Conservation (phyloP, 1,140 invertebrate genomes). For the Gyrodactylus salaris region DNA sequence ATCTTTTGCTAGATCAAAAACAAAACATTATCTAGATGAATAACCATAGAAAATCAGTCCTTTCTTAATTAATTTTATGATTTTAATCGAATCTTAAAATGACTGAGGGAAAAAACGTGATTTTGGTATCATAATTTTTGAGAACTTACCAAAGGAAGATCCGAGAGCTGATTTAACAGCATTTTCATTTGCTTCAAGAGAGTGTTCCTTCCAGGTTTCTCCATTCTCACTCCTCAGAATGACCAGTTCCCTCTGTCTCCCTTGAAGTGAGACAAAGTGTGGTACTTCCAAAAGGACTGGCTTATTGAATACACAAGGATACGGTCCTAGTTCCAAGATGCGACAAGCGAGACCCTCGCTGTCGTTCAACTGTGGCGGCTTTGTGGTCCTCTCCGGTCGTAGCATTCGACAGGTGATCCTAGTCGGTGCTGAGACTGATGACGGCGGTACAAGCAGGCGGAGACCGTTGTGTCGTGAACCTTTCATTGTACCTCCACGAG, state of each 20-base stretch:
- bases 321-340: conserved; percentile 5
- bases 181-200: conserved; percentile 62
- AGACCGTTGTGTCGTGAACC: conserved; percentile 3
- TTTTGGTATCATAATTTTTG: too few relatives aligned
- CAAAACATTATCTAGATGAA: too few relatives aligned
- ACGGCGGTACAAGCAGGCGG: conserved; percentile 1
- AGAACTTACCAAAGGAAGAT: neutral
- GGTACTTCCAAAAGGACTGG: conserved; percentile 79
- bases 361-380: conserved; percentile 4
- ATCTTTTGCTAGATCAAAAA: too few relatives aligned
- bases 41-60: too few relatives aligned
- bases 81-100: too few relatives aligned
- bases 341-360: conserved; percentile 7
- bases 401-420: conserved; percentile 10
- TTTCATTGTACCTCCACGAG: conserved; percentile 5
- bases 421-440: conserved; percentile 6
- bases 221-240: conserved; percentile 73
- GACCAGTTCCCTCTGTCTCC: conserved; percentile 73
- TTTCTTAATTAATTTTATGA: too few relatives aligned
- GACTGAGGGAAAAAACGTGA: too few relatives aligned
- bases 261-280: conserved; percentile 63
- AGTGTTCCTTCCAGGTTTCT: conserved; percentile 76
- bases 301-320: conserved; percentile 22
- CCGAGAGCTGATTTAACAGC: conserved; percentile 43
- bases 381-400: conserved; percentile 6